Conservation (phyloP, 1,140 invertebrate species). For the Glossosoma conforme region DNA sequence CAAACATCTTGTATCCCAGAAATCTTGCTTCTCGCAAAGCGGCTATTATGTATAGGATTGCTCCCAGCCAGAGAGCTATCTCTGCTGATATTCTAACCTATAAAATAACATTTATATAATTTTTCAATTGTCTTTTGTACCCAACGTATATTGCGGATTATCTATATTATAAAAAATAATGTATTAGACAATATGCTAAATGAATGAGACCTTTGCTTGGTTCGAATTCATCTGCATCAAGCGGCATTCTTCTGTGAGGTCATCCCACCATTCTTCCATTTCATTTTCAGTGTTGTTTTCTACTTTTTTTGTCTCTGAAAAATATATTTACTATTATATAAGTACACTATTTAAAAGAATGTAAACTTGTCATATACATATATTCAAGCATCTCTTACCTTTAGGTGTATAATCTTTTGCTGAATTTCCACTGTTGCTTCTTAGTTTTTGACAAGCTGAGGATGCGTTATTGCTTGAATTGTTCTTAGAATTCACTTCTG, state of each 20-base stretch:
- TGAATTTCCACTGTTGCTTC: constrained; percentile 26
- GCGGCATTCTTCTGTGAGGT: constrained; percentile 63
- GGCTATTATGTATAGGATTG: constrained; percentile 74
- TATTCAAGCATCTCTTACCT: constrained; percentile 13
- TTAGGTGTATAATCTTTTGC: constrained; percentile 25
- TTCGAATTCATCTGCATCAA: constrained; percentile 57
- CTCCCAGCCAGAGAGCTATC: constrained; percentile 66
- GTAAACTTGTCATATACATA: background rate
- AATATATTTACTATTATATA: too few relatives aligned
- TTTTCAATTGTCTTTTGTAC: background rate
- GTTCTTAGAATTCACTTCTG: constrained; percentile 6
- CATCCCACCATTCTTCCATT: constrained; percentile 63
- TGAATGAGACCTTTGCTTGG: constrained; percentile 47
- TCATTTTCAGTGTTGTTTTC: constrained; percentile 41
- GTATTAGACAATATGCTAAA: background rate
- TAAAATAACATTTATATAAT: constrained; percentile 5
- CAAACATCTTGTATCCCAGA: constrained; percentile 82
- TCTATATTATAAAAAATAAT: background rate
- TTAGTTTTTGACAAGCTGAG: constrained; percentile 26
- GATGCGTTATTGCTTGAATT: constrained; percentile 11
- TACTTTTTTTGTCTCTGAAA: constrained; percentile 19
- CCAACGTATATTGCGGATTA: background rate
- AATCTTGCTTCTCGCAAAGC: constrained; percentile 78
- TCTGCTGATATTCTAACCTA: constrained; percentile 64
- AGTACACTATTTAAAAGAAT: constrained; percentile 5